Percentiles rank a stretch among this genome's conserved stretches.
These are phyloP conservation scores for Diplosoma virens DNA, from an alignment of 23 tunicate species.

Conservation along the genomic window DNA sequence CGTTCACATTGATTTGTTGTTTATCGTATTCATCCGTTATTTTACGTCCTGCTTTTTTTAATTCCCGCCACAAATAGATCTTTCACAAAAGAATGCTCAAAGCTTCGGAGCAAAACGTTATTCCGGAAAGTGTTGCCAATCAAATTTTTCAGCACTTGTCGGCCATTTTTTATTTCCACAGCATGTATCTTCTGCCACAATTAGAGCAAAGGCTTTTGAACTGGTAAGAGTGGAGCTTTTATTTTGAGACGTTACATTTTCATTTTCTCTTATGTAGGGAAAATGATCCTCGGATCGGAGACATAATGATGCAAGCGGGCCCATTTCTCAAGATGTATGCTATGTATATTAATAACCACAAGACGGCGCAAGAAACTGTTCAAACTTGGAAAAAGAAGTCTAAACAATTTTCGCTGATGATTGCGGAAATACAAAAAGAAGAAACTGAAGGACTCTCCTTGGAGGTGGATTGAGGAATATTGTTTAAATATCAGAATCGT, in stretches of 20 bases:
- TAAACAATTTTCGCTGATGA: background rate
- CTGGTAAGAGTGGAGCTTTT: background rate
- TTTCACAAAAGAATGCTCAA: background rate
- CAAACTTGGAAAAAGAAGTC: background rate
- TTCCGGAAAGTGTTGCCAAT: background rate
- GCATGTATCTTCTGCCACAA: background rate
- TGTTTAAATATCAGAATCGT: too few relatives aligned
- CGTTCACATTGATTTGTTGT: too few relatives aligned
- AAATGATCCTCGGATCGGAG: background rate
- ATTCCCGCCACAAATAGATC: too few relatives aligned
- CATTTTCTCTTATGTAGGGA: background rate
- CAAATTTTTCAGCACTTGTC: background rate
- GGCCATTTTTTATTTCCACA: background rate
- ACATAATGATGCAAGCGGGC: background rate
- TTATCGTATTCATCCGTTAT: too few relatives aligned
- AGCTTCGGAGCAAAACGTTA: background rate
- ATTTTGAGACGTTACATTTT: background rate
- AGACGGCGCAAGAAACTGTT: background rate
- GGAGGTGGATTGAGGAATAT: constrained; percentile 26
- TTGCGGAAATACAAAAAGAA: background rate
- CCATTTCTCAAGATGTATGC: background rate
- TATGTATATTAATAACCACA: background rate
- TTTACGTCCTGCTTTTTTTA: too few relatives aligned
- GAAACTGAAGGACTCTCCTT: constrained; percentile 54
- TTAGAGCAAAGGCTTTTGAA: background rate